Conservation (phyloP, 2,888 invertebrate genomes). For the Aplocera efformata region DNA sequence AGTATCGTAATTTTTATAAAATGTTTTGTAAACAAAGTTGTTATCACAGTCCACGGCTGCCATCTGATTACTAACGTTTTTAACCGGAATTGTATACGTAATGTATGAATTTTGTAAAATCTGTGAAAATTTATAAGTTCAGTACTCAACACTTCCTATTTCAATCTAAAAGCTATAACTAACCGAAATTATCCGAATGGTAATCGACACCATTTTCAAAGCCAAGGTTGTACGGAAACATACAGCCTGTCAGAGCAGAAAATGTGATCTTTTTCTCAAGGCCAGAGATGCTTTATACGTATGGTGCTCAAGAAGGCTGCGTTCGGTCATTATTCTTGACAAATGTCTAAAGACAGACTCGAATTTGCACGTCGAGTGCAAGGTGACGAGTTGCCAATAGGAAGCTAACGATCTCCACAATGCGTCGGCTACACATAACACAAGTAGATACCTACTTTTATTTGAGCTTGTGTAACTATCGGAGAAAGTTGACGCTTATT, state of each 20-base stretch:
- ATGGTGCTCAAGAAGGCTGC: slow-evolving; percentile 53
- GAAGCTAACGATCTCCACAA: slow-evolving; percentile 62
- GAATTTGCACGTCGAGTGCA: slow-evolving; percentile 48
- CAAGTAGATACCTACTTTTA: slow-evolving; percentile 54
- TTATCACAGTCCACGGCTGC: slow-evolving; percentile 2
- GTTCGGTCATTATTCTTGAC: slow-evolving; percentile 71
- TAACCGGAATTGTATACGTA: too few species aligned
- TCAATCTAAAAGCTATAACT: background rate
- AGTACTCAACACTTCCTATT: too few species aligned
- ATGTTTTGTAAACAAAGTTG: slow-evolving; percentile 40
- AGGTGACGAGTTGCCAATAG: slow-evolving; percentile 56
- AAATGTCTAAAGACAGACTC: slow-evolving; percentile 62
- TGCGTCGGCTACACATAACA: slow-evolving; percentile 35
- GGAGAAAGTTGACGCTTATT: slow-evolving; percentile 28
- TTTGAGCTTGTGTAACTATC: slow-evolving; percentile 32
- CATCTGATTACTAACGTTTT: slow-evolving; percentile 4
- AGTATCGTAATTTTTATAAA: slow-evolving; percentile 20
- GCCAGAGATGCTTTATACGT: slow-evolving; percentile 18
- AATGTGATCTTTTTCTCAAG: slow-evolving; percentile 21
- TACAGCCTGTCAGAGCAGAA: slow-evolving; percentile 16
- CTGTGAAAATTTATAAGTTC: too few species aligned
- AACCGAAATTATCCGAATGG: slow-evolving; percentile 38
- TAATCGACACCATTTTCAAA: slow-evolving; percentile 57
- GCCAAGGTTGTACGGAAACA: slow-evolving; percentile 49
- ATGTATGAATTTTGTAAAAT: too few species aligned